phyloP scores from a whole-genome alignment of 2,888 invertebrate species.

The Metacarcinus magister region DNA sequence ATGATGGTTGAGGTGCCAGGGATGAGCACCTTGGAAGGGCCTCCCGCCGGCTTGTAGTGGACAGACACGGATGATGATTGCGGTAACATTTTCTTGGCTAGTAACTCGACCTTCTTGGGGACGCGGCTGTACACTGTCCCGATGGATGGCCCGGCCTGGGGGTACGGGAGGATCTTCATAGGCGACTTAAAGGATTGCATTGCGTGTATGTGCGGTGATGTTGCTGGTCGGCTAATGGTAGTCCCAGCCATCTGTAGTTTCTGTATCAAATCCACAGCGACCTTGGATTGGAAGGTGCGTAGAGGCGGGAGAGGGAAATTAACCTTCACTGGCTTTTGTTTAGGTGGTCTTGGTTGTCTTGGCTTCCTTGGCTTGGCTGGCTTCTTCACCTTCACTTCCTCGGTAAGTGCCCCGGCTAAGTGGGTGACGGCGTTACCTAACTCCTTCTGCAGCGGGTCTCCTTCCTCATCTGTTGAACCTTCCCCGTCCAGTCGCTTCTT shows the following conservation, averaged over 20 bases:
- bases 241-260: constrained; percentile 70
- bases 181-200: not conserved
- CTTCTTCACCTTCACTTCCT: not conserved
- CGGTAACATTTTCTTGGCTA: constrained; percentile 62
- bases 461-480: constrained; percentile 28
- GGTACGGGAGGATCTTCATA: not conserved
- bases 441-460: constrained; percentile 61
- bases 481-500: not conserved
- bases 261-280: constrained; percentile 56
- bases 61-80: constrained; percentile 65
- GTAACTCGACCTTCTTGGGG: constrained; percentile 11
- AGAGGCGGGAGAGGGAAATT: not conserved
- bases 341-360: not conserved
- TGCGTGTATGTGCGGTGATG: not conserved
- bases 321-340: not conserved
- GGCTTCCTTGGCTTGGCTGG: not conserved
- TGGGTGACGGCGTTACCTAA: constrained; percentile 65
- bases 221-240: constrained; percentile 62
- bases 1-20: not conserved
- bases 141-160: not conserved
- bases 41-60: constrained; percentile 56
- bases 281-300: not conserved
- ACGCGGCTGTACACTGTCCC: not conserved
- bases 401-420: constrained; percentile 63
- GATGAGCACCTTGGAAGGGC: not conserved